Base-by-base conservation (phyloP, 2,797 vertebrate species). In the Synaphobranchus kaupii region DNA sequence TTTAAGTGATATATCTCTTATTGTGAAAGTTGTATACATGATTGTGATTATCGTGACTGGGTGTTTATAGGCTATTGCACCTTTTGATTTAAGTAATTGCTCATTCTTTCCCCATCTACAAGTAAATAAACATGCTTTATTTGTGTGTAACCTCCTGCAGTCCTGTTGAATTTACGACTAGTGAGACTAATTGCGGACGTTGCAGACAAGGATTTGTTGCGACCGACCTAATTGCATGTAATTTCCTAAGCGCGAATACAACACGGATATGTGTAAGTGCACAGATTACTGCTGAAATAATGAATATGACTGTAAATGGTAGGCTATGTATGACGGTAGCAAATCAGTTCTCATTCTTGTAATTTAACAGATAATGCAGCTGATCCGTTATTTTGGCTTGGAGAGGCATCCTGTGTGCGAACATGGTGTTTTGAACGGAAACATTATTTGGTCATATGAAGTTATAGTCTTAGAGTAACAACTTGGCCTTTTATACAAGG, bases 361-460 rank as follows among this genome's bases (percentile, higher is more conserved):
- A 10, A 13, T 81, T 20, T 44, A 39, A 6, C 22, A 50, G 22
- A 7, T 78, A 15, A 60, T 82, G 76, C 34, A 39, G 39, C 58
- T 47, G 80, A 82, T 81, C 76, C 34, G 76, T 22, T 84, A 60
- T 66, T 82, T 44, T 86, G 52, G 31, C 39, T 66, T 68, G 28
- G 7, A 63, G n/a, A 50, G 86, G 47, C 15, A 28, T 66, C 80
- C 31, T 86, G 54, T 60, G 78, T 86, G 85, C 13, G 73, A 48
- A 60, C 10, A 9, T 13, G 73, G 34, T 34, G 71, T 47, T 78
- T 78, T 56, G 85, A 82, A n/a, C 76, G n/a, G 13, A 71, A 50
- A 34, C 44, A 34, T 15, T n/a, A n/a, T 47, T 80, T 63, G 76
- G 39, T 9, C 84, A 47, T 50, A 13, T 34, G 31, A 80, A 80